phyloP scores from a whole-genome alignment of 2,797 vertebrate genomes.

The Enteromius treurensis region DNA sequence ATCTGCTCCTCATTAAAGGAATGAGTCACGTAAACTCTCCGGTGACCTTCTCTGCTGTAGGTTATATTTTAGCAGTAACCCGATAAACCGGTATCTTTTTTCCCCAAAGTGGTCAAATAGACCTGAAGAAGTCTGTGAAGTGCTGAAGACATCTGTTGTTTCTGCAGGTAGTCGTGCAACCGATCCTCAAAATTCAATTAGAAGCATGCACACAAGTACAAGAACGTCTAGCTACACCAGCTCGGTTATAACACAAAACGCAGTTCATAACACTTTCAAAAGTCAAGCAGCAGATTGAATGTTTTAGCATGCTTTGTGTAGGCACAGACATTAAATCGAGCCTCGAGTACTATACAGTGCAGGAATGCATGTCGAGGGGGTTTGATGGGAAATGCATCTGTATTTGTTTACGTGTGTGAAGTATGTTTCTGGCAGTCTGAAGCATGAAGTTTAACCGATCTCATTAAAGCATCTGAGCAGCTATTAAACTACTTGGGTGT shows the following conservation, averaged over 20 bases:
- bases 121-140: conserved; percentile 5
- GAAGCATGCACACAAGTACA: background rate
- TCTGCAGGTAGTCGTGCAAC: background rate
- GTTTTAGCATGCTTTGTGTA: background rate
- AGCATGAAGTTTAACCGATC: background rate
- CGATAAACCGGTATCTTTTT: background rate
- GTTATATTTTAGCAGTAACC: background rate
- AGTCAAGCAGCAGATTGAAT: background rate
- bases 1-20: background rate
- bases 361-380: background rate
- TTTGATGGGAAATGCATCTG: background rate
- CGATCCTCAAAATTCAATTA: conserved; percentile 9
- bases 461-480: background rate
- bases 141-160: conserved; percentile 13
- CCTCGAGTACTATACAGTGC: background rate
- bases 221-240: background rate
- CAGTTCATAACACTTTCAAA: background rate
- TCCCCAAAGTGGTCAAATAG: background rate
- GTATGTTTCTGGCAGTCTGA: background rate
- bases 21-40: background rate
- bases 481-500: background rate
- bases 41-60: background rate
- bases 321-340: background rate
- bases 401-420: background rate
- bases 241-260: background rate